These are phyloP conservation scores for Sakesphorus luctuosus DNA, from an alignment of 2,113 vertebrate species.

Conservation along the genomic window DNA sequence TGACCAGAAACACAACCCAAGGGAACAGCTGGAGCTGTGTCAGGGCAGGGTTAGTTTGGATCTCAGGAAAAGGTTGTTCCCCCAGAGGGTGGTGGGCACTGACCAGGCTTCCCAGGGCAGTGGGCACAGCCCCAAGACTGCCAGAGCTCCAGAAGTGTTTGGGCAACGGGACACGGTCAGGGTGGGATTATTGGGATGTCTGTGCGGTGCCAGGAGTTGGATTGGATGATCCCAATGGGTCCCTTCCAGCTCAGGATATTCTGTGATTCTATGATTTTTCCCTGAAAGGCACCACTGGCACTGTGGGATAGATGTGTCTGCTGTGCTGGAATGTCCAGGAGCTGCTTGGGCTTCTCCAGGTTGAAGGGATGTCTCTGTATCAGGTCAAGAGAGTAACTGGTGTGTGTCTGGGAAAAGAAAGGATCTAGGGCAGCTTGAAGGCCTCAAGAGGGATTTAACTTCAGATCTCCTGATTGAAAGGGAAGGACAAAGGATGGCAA, in stretches of 20 bases:
- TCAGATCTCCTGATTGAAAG: not conserved
- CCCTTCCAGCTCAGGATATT: not conserved
- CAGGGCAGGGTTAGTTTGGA: accelerated
- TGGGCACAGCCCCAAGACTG: not conserved
- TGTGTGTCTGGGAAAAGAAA: not conserved
- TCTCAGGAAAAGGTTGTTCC: not conserved
- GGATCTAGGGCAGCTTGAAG: not conserved
- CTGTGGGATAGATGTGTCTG: not conserved
- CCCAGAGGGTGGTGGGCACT: not conserved
- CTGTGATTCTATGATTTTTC: not conserved
- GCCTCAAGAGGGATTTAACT: not conserved
- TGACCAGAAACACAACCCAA: not conserved
- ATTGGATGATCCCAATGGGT: not conserved
- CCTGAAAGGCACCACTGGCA: not conserved
- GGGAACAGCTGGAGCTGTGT: accelerated
- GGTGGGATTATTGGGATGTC: not conserved
- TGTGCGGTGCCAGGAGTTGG: not conserved
- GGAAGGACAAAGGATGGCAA: not conserved
- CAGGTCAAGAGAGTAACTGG: not conserved
- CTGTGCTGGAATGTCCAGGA: not conserved
- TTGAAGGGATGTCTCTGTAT: not conserved
- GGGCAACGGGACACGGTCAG: accelerated
- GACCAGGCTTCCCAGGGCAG: not conserved
- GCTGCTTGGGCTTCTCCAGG: not conserved
- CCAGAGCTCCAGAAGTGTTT: not conserved